A percentile compares a stretch with the other conserved stretches of the same genome.
Evolutionary conservation across 64 coral and sea anemone genomes (phyloP).

Genomic region (Actinia equina): DNA sequence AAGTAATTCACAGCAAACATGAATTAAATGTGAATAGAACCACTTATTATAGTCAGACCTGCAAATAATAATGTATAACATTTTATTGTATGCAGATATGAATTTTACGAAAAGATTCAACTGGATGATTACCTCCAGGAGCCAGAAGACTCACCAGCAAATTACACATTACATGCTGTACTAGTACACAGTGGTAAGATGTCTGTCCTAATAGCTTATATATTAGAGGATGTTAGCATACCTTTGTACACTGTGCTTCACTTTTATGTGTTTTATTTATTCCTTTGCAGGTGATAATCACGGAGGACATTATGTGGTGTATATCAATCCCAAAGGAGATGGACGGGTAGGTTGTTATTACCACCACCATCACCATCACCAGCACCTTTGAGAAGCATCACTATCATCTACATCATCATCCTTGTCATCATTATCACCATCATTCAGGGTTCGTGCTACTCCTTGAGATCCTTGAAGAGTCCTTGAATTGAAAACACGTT

Average conservation of each 20-base stretch:
- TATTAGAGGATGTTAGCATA: no score
- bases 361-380: neutral
- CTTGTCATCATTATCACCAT: no score
- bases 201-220: neutral
- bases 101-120: slow-evolving; percentile 97
- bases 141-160: slow-evolving; percentile 50
- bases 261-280: neutral
- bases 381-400: no score
- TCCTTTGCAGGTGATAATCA: slow-evolving; percentile 92
- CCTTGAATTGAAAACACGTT: no score
- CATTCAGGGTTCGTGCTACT: no score
- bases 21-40: neutral
- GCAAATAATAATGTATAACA: no score
- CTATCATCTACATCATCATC: no score
- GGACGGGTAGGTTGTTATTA: slow-evolving; percentile 56
- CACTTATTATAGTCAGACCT: no score
- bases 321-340: slow-evolving; percentile 96
- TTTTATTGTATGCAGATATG: slow-evolving; percentile 52
- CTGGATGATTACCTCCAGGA: slow-evolving; percentile 89
- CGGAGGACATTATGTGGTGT: slow-evolving; percentile 98
- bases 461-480: no score
- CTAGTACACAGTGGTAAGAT: slow-evolving; percentile 99
- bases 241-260: neutral
- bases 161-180: slow-evolving; percentile 94
- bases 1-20: no score